Conservation (phyloP, 2,113 vertebrate genomes). For the Cisticola juncidis region DNA sequence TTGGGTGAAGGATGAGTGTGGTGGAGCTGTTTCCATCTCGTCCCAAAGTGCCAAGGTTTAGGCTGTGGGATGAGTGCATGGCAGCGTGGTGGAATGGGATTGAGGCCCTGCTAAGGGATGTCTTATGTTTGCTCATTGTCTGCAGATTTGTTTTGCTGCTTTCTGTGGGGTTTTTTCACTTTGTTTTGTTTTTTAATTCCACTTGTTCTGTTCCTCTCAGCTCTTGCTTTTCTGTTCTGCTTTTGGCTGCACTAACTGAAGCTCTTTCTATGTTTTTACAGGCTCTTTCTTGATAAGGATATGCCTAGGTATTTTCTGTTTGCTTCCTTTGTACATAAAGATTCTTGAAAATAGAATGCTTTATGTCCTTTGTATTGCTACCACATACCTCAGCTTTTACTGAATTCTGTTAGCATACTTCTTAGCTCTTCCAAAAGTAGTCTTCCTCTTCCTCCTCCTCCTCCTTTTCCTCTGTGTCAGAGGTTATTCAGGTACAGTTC, state of each 20-base stretch:
- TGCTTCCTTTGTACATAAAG: constrained; percentile 77
- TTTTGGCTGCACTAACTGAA: constrained; percentile 79
- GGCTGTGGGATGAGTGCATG: neutral
- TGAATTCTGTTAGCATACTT: neutral
- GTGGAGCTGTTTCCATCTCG: neutral
- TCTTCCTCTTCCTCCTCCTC: neutral
- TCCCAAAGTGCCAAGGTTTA: neutral
- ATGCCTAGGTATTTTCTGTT: constrained; percentile 94
- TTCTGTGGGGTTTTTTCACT: neutral
- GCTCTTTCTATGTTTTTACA: constrained; percentile 86
- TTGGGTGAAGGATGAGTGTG: neutral
- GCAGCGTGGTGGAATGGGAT: neutral
- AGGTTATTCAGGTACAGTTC: neutral
- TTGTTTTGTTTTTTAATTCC: constrained; percentile 41
- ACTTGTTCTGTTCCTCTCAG: constrained; percentile 22
- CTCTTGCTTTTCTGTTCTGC: constrained; percentile 61
- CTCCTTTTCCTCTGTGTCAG: neutral
- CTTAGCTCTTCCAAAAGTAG: neutral
- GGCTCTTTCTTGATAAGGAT: constrained; percentile 99
- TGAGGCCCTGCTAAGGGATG: neutral
- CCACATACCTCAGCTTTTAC: neutral
- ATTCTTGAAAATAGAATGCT: constrained; percentile 39
- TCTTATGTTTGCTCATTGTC: neutral
- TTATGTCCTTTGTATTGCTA: constrained; percentile 69
- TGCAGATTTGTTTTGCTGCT: neutral